These are phyloP conservation scores for Carabus problematicus DNA, from an alignment of 2,888 invertebrate genomes.

Conservation along the genomic window DNA sequence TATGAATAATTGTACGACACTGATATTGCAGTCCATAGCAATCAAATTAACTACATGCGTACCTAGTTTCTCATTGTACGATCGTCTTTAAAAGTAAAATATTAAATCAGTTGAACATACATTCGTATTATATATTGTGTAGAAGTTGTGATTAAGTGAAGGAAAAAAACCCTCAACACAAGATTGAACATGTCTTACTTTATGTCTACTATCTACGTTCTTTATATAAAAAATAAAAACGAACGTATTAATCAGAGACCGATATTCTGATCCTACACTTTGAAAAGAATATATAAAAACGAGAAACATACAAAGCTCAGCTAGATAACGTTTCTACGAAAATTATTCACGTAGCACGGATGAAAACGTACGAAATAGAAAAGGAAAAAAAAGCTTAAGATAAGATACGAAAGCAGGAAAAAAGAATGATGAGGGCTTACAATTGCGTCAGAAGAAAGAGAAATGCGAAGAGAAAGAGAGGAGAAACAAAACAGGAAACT, in stretches of 20 bases:
- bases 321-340: constrained; percentile 21
- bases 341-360: constrained; percentile 23
- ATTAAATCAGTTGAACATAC: no score
- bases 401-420: constrained; percentile 37
- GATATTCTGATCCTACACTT: constrained; percentile 22
- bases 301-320: constrained; percentile 12
- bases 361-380: constrained; percentile 19
- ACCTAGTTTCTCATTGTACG: no score
- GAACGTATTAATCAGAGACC: constrained; percentile 28
- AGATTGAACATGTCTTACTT: no score
- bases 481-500: constrained; percentile 13
- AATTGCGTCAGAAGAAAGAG: constrained; percentile 29
- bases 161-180: no score
- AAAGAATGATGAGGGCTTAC: constrained; percentile 40
- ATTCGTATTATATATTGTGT: no score
- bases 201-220: no score
- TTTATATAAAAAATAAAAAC: constrained; percentile 21
- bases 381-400: constrained; percentile 30
- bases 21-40: no score
- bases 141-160: no score
- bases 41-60: no score
- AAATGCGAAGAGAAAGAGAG: background rate
- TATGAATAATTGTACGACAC: no score
- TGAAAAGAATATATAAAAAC: constrained; percentile 22
- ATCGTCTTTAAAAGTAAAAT: no score